phyloP scores from a whole-genome alignment of 2,797 vertebrate genomes.

The Pseudocheirus occidentalis region DNA sequence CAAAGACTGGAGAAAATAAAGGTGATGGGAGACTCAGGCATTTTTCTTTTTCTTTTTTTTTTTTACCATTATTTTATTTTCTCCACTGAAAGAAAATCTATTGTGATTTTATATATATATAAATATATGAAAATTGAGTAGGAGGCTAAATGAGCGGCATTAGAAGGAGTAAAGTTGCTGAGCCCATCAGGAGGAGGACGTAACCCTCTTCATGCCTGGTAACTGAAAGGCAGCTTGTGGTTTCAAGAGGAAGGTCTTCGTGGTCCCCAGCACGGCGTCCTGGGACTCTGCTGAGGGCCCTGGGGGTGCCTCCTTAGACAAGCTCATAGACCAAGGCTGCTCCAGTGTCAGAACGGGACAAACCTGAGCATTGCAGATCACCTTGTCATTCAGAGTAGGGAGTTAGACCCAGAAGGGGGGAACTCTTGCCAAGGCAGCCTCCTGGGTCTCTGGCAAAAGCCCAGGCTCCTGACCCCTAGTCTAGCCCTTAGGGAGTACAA shows the following conservation, averaged over 20 bases:
- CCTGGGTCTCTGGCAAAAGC: background rate
- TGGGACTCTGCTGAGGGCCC: background rate
- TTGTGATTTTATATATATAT: background rate
- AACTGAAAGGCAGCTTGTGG: background rate
- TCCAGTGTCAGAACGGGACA: background rate
- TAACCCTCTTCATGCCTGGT: background rate
- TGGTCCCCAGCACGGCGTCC: background rate
- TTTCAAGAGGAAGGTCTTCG: background rate
- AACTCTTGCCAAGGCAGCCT: background rate
- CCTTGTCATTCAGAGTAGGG: background rate
- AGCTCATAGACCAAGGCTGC: too few species aligned
- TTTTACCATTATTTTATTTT: constrained; percentile 71
- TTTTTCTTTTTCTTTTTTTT: constrained; percentile 71
- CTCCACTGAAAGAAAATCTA: constrained; percentile 61
- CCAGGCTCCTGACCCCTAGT: background rate
- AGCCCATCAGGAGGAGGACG: constrained; percentile 69
- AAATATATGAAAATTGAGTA: constrained; percentile 71
- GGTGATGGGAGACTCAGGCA: constrained; percentile 69
- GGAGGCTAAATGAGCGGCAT: constrained; percentile 79
- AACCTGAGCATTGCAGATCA: background rate
- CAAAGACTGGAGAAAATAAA: constrained; percentile 36
- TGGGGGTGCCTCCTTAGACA: background rate
- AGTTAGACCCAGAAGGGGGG: background rate
- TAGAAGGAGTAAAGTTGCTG: constrained; percentile 72
- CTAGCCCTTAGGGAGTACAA: background rate